Base-by-base conservation (phyloP, 1,140 invertebrate species). In the Brachionus rotundiformis region DNA sequence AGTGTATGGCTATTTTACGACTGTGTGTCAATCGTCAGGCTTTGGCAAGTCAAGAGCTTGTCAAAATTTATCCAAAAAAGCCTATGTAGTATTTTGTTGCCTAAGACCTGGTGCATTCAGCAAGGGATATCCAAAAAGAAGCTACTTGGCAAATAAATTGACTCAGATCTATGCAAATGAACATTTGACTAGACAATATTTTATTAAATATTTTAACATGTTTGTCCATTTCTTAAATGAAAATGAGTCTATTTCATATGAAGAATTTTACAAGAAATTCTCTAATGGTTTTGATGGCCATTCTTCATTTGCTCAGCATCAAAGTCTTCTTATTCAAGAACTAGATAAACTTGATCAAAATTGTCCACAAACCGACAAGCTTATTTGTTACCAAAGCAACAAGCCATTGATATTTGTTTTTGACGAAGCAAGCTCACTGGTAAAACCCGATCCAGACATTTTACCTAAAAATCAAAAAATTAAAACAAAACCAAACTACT, bases 41-140 rank as follows among this genome's bases (percentile, higher is more conserved):
- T 54, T 54, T 2, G 47, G 47, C 5, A 54, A 63, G n/a, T 63
- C 61, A 0, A 29, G 3, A 33, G 27, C 61, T 63, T 63, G 61
- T 3, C 61, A 63, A 63, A 29, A 63, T 63, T n/a, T 63, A 63
- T 63, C 61, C 10, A 33, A 63, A 63, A 63, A 63, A 31, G 61
- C 61, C 29, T 63, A 10, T 33, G 61, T 63, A 29, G 61, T 63
- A 29, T 63, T n/a, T 63, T 63, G 61, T 29, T 63, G 61, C 3
- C 61, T 63, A 1, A 29, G 61, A n/a, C 8, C 61, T 16, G 2
- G 0, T 29, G 16, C 29, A 0, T 31, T 8, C 1, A 11, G 29
- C 11, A 0, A 25, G 3, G 61, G 61, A 25, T 63, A 63, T 63
- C 61, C 61, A n/a, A 63, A 6, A 16, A 29, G 61, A 13, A 63